Evolutionary conservation across 2,888 invertebrate genomes (phyloP), one percentile per base, ranked within the genome.

Genomic region (Heteromurus nitidus): DNA sequence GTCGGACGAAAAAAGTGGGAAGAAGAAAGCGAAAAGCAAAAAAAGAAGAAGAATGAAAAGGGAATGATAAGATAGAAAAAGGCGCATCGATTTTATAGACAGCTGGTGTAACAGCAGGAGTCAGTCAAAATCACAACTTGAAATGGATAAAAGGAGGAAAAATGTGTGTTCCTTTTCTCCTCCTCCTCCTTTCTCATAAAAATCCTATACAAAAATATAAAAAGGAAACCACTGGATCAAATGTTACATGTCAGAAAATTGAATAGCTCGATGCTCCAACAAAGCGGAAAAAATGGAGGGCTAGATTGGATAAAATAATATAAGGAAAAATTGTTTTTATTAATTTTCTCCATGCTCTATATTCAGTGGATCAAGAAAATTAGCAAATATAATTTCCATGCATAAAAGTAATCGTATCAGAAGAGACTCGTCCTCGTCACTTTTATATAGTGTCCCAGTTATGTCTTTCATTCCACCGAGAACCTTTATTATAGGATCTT

Each of bases 31-130:
- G n/a, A 47, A 1, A 58, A 7, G 22, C 26, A 70, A 70, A 31
- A n/a, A 28, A 53, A 55, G 20, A 13, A 3, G 31, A 18, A 47
- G 36, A 13, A 58, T 58, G 58, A 9, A 65, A 58, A 50, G n/a
- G 50, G 69, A 69, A 69, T 30, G 42, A 62, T 62, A 62, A 62
- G 31, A 62, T 30, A 62, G 62, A 24, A 31, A 65, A n/a, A 70
- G 58, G 18, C 18, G 58, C 31, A 64, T 73, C 73, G 64, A 73
- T 73, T 73, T 73, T 73, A 62, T 22, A 36, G 60, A 72, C 72
- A 72, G 44, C 72, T 60, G 60, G 72, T 26, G 60, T 44, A 72
- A 72, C 60, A 60, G 18, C 18, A 60, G 42, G 44, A 72, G 72
- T 72, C 72, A 36, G 44, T 72, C 72, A 72, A 72, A 60, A 31